Conservation (phyloP, 2,113 vertebrate genomes). For the Butastur rufipennis region DNA sequence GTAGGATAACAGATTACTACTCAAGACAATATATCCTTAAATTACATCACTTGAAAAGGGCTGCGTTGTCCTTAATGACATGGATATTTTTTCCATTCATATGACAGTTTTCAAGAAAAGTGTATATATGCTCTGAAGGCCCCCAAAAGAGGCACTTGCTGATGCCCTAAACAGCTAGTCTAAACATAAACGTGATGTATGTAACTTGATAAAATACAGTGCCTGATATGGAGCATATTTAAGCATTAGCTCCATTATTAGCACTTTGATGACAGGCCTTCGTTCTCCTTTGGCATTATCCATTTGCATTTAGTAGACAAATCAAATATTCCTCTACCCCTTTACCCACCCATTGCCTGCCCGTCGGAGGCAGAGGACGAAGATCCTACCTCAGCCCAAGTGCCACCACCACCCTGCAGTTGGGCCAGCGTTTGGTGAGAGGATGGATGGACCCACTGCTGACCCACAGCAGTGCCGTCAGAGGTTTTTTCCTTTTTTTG, state of each 20-base stretch:
- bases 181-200: background rate
- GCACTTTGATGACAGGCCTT: background rate
- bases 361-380: fast-evolving
- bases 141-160: background rate
- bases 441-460: too few species aligned
- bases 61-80: background rate
- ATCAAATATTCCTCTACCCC: background rate
- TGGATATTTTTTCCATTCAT: background rate
- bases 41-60: background rate
- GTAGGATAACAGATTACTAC: background rate
- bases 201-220: background rate
- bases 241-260: background rate
- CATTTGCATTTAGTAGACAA: background rate
- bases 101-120: background rate
- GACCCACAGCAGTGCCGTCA: background rate
- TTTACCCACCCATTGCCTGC: background rate
- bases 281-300: background rate
- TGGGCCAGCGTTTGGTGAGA: background rate
- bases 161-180: background rate
- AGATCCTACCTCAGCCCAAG: background rate
- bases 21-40: background rate
- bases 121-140: background rate
- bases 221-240: background rate
- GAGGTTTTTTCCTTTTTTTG: background rate
- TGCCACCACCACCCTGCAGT: background rate